Evolutionary conservation across 2,797 vertebrate genomes (phyloP).

Genomic region (Tauraco hartlaubi): DNA sequence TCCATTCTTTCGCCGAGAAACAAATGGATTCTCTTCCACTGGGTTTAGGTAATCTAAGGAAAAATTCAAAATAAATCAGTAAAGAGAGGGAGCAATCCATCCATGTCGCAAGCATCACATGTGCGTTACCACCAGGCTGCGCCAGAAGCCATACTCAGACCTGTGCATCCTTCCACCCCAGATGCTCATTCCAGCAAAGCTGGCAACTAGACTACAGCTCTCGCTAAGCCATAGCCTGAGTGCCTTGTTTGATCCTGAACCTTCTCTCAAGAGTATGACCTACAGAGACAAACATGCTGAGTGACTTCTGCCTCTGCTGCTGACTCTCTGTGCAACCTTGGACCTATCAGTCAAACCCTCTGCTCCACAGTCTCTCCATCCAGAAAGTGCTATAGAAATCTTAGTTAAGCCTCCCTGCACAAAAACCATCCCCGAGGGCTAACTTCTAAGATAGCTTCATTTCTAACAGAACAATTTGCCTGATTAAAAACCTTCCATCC

Average conservation of each 20-base stretch:
- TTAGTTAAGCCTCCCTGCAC: constrained; percentile 24
- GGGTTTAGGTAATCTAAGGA: constrained; percentile 92
- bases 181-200: not conserved
- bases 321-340: not conserved
- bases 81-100: not conserved
- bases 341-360: not conserved
- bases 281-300: not conserved
- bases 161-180: not conserved
- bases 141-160: not conserved
- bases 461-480: constrained; percentile 38
- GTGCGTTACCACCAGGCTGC: not conserved
- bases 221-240: rapidly evolving
- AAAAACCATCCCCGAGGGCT: not conserved
- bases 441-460: constrained; percentile 39
- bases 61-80: not conserved
- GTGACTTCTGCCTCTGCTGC: not conserved
- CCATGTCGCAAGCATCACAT: rapidly evolving
- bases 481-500: constrained; percentile 43
- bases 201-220: not conserved
- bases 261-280: not conserved
- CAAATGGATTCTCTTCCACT: constrained; percentile 97
- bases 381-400: not conserved
- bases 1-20: constrained; percentile 91
- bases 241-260: not conserved
- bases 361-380: not conserved